Base-by-base conservation (phyloP, 2,113 vertebrate species). In the Tetrax tetrax region DNA sequence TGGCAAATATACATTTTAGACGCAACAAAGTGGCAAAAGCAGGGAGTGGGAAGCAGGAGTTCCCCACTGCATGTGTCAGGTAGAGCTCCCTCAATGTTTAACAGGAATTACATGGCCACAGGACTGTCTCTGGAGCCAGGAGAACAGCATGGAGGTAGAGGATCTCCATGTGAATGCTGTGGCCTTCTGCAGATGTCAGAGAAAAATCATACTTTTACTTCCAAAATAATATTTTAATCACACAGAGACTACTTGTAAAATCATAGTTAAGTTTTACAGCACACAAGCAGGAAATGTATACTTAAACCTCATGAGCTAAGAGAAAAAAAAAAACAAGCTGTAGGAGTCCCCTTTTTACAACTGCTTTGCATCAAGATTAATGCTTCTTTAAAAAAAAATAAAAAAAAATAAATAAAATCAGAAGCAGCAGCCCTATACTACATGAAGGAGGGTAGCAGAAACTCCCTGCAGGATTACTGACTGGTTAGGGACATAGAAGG, bases 1-100 rank as follows among this genome's bases (percentile, higher is more conserved):
- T 38, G 53, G 21, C 37, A 89, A 77, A 60, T 7, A 82, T 0
- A 0, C 13, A 14, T 81, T 90, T 90, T 15, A 63, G 37, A 68
- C 35, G 19, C n/a, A 74, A 61, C 3, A 24, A 76, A 79, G 31
- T 27, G 43, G 65, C 20, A 94, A 43, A 89, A 83, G 23, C 37
- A 71, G 12, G 7, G 43, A 72, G 15, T n/a, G 31, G 57, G 69
- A 87, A 77, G 60, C 28, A 31, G 45, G 18, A 83, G 31, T 31
- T 83, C 33, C 51, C 48, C 33, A 27, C 0, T 0, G 14, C 22
- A 35, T 1, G 8, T 13, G 14, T 45, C 35, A 43, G 21, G 29
- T 19, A 51, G 19, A 33, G 29, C 5, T 14, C 33, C 80, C 41
- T 61, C 21, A 23, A 13, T 4, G 15, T 56, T 84, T 71, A 47